Evolutionary conservation across 92 coral and sea anemone genomes (phyloP).

Genomic region (Siderastrea siderea): DNA sequence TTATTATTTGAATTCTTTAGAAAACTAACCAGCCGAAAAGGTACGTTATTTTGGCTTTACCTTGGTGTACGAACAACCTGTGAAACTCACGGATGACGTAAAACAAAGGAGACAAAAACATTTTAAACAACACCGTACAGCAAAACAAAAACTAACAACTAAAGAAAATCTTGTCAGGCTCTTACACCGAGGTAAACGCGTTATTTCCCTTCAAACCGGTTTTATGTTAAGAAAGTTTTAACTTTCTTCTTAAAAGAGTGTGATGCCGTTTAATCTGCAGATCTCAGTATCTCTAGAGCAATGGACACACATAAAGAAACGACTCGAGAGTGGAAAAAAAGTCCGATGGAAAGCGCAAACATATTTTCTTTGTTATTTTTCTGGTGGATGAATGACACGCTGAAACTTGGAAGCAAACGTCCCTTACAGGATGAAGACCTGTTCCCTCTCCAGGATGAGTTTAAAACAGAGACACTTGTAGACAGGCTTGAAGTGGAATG

Average conservation of each 20-base stretch:
- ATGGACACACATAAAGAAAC: not conserved
- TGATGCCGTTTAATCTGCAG: not conserved
- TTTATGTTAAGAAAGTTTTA: not conserved
- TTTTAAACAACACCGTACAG: no score
- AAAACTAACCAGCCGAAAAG: no score
- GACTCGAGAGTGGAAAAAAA: not conserved
- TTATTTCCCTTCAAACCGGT: no score
- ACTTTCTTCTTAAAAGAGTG: not conserved
- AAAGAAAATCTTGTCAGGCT: no score
- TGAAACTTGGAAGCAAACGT: slow-evolving; percentile 41
- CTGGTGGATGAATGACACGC: slow-evolving; percentile 54
- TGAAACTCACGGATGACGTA: no score
- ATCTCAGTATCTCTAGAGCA: not conserved
- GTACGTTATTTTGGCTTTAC: no score
- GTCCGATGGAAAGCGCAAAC: slow-evolving; percentile 47
- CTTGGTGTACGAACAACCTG: no score
- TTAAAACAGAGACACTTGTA: slow-evolving; percentile 41
- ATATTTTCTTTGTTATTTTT: slow-evolving; percentile 48
- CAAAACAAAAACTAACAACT: no score
- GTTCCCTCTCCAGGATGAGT: slow-evolving; percentile 42
- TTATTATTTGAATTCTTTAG: no score
- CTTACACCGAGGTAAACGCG: no score
- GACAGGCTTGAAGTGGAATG: slow-evolving; percentile 36
- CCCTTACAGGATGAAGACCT: slow-evolving; percentile 57
- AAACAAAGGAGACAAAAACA: no score